These are phyloP conservation scores for Heliconius ismenius DNA, from an alignment of 2,888 invertebrate genomes.

Conservation along the genomic window DNA sequence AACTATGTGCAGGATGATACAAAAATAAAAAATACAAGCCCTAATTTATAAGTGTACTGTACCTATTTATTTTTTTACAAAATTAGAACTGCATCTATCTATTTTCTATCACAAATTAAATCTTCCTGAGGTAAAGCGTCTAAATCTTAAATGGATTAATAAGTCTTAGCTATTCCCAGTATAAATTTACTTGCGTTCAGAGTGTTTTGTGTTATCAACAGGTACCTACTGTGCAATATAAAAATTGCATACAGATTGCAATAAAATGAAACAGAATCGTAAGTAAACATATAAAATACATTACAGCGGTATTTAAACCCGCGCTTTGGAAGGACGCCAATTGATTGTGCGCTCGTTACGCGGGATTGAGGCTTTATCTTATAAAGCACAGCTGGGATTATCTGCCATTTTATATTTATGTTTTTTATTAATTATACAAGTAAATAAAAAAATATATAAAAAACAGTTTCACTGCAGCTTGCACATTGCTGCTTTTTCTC, in stretches of 20 bases:
- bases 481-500: too few species aligned
- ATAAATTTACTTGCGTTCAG: background rate
- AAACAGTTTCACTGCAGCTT: too few species aligned
- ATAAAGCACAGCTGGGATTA: background rate
- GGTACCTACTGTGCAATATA: background rate
- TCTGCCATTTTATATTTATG: background rate
- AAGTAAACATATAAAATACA: background rate
- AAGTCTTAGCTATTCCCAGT: background rate
- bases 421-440: too few species aligned
- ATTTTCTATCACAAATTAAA: background rate
- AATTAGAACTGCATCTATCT: too few species aligned
- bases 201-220: background rate
- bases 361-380: slow-evolving; percentile 12
- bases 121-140: background rate
- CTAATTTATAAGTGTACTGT: too few species aligned
- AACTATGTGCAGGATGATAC: too few species aligned
- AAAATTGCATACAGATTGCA: background rate
- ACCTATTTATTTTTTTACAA: too few species aligned
- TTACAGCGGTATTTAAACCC: background rate
- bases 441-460: too few species aligned
- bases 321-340: slow-evolving; percentile 9
- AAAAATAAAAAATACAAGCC: too few species aligned
- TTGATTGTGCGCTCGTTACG: slow-evolving; percentile 3
- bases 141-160: background rate
- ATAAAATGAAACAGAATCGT: too few species aligned